Conservation (phyloP, 2,888 invertebrate genomes). For the Melinopterus prodromus region DNA sequence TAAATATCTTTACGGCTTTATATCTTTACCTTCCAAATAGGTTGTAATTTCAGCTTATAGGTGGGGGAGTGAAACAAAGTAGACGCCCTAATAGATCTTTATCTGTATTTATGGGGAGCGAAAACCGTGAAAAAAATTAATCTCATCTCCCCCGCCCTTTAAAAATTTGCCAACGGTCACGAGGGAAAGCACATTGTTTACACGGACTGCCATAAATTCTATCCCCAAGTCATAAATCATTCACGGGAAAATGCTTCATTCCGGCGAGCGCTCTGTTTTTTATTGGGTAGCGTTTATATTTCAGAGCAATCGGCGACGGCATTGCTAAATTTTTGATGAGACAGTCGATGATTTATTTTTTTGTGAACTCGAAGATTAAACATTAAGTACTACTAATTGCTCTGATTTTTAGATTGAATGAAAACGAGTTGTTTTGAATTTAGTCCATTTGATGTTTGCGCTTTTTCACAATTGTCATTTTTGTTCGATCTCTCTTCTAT, state of each 20-base stretch:
- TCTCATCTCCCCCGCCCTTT: neutral
- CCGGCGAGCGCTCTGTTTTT: neutral
- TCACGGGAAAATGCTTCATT: neutral
- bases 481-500: too few species aligned
- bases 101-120: neutral
- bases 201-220: neutral
- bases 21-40: too few species aligned
- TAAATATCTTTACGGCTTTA: too few species aligned
- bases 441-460: too few species aligned
- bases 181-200: neutral
- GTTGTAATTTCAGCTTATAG: neutral
- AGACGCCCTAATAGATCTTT: neutral
- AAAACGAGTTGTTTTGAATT: too few species aligned
- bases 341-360: neutral
- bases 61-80: neutral
- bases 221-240: neutral
- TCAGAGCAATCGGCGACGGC: neutral
- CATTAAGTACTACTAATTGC: too few species aligned
- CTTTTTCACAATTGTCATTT: too few species aligned
- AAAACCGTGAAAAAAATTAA: neutral
- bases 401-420: too few species aligned
- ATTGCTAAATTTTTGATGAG: neutral
- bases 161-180: neutral
- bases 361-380: too few species aligned
- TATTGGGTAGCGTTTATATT: neutral